Evolutionary conservation across 53 echinoderm and acorn worm species (phyloP).

Genomic region (Apostichopus leukothele): DNA sequence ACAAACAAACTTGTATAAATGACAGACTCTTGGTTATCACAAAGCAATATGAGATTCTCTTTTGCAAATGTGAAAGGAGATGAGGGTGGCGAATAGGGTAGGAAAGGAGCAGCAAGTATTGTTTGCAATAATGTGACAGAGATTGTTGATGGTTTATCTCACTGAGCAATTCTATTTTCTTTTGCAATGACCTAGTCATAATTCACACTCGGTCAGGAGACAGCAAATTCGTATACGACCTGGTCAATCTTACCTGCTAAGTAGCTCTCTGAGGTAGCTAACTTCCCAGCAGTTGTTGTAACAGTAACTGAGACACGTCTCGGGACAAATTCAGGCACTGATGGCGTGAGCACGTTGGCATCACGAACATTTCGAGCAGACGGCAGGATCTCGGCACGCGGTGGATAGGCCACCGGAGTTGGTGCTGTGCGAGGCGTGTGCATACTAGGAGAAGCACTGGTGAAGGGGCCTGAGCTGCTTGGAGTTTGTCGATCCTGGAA

Average conservation of each 20-base stretch:
- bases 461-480: slow-evolving; percentile 33
- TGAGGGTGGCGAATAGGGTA: too few relatives aligned
- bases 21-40: too few relatives aligned
- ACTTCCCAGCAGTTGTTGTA: slow-evolving; percentile 32
- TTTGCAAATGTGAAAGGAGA: too few relatives aligned
- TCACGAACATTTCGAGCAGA: slow-evolving; percentile 59
- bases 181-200: background rate
- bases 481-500: slow-evolving; percentile 27
- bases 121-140: too few relatives aligned
- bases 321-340: slow-evolving; percentile 93
- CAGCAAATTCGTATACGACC: too few relatives aligned
- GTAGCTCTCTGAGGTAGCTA: slow-evolving; percentile 20
- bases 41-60: too few relatives aligned
- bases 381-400: slow-evolving; percentile 61
- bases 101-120: too few relatives aligned
- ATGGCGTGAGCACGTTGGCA: background rate
- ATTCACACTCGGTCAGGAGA: background rate
- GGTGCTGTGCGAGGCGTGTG: slow-evolving; percentile 23
- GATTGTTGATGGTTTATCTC: too few relatives aligned
- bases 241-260: background rate
- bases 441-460: slow-evolving; percentile 3
- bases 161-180: too few relatives aligned
- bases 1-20: too few relatives aligned
- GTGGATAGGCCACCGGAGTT: slow-evolving; percentile 21
- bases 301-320: slow-evolving; percentile 36